Evolutionary conservation across 2,888 invertebrate species (phyloP).

Genomic region (Helicoverpa assulta): DNA sequence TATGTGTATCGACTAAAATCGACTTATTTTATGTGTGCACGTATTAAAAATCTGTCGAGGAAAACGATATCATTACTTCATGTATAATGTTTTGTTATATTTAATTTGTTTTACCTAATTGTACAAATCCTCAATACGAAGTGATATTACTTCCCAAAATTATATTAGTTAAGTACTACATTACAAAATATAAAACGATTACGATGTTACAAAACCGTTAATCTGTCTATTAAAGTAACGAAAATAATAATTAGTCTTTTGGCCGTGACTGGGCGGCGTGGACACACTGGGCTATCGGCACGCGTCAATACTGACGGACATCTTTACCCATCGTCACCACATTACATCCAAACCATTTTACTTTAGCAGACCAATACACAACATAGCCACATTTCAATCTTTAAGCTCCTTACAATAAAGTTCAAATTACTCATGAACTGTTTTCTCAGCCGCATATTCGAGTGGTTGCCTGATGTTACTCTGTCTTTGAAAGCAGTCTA

Average conservation of each 20-base stretch:
- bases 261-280: conserved; percentile 74
- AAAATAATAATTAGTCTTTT: conserved; percentile 85
- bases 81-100: conserved; percentile 28
- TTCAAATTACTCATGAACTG: conserved; percentile 32
- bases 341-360: conserved; percentile 78
- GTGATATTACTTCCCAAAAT: neutral
- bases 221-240: conserved; percentile 72
- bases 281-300: conserved; percentile 80
- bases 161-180: neutral
- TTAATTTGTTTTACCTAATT: conserved; percentile 8
- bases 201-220: conserved; percentile 66
- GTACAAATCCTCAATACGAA: neutral
- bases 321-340: conserved; percentile 87
- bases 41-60: conserved; percentile 40
- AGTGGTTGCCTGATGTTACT: conserved; percentile 73
- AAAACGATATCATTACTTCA: conserved; percentile 48
- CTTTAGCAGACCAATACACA: conserved; percentile 53
- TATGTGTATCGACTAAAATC: conserved; percentile 21
- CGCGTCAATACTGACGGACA: conserved; percentile 88
- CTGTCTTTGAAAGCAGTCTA: conserved; percentile 88
- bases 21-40: conserved; percentile 24
- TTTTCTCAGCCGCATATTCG: conserved; percentile 39
- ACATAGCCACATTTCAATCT: conserved; percentile 63
- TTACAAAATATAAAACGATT: conserved; percentile 45
- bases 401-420: conserved; percentile 62